Conservation (phyloP, 2,113 vertebrate species). For the Melozone crissalis region DNA sequence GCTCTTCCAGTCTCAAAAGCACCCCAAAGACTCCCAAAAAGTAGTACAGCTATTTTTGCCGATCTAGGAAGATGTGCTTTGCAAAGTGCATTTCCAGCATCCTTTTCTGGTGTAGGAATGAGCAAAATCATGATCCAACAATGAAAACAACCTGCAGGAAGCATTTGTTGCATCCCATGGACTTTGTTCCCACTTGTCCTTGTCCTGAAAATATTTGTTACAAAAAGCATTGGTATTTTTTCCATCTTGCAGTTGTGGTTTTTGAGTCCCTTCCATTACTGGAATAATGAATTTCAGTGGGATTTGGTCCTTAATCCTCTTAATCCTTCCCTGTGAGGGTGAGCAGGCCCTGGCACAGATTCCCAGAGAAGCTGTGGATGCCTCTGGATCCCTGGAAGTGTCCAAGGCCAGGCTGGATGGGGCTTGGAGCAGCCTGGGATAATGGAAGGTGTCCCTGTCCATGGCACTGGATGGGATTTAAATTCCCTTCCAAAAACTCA, state of each 20-base stretch:
- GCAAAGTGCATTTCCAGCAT: neutral
- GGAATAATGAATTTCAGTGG: neutral
- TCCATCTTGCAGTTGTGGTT: neutral
- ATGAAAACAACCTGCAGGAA: neutral
- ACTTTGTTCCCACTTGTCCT: neutral
- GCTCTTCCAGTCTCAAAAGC: neutral
- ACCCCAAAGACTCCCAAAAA: neutral
- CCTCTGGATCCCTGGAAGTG: neutral
- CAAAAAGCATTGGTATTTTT: neutral
- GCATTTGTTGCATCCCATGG: neutral
- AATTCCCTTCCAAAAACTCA: neutral
- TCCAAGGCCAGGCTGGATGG: rapidly evolving
- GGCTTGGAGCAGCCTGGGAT: neutral
- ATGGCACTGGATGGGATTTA: neutral
- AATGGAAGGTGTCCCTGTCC: neutral
- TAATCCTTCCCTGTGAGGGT: neutral
- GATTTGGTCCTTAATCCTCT: neutral
- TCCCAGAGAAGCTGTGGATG: neutral
- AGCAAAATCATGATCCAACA: neutral
- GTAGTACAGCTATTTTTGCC: neutral
- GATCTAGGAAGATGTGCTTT: neutral
- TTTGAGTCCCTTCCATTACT: neutral
- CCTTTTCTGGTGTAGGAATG: neutral
- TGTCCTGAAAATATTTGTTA: neutral
- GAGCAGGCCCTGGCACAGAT: neutral